Conservation (phyloP, 2,113 vertebrate species). For the Cromileptes altivelis region DNA sequence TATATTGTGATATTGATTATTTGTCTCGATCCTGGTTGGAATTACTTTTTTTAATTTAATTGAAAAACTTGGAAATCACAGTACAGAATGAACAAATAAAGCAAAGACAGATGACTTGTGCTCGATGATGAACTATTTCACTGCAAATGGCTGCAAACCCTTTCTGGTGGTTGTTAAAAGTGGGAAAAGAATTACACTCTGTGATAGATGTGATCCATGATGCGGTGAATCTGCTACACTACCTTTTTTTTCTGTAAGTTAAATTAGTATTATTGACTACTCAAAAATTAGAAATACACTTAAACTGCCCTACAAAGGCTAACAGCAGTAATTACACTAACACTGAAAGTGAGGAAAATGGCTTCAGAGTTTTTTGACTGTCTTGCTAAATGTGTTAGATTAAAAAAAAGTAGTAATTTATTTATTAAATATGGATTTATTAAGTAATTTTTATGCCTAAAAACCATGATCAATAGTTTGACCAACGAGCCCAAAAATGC, state of each 20-base stretch:
- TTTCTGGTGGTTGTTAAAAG: not conserved
- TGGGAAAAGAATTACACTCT: not conserved
- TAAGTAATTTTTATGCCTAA: too few species aligned
- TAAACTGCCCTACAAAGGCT: not conserved
- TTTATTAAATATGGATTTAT: too few species aligned
- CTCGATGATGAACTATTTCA: not conserved
- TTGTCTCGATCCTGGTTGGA: not conserved
- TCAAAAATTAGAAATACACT: not conserved
- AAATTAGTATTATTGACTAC: not conserved
- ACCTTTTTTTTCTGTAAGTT: not conserved
- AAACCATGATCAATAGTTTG: too few species aligned
- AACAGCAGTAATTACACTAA: too few species aligned
- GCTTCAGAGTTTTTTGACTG: too few species aligned
- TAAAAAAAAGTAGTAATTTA: too few species aligned
- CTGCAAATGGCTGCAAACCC: not conserved
- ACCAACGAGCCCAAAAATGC: too few species aligned
- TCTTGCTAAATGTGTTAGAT: too few species aligned
- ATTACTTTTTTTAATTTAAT: not conserved
- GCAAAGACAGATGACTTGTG: not conserved
- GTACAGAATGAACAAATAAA: constrained; percentile 11
- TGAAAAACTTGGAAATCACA: not conserved
- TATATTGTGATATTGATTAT: not conserved
- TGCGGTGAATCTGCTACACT: not conserved
- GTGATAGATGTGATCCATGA: not conserved
- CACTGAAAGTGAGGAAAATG: too few species aligned